Conservation (phyloP, 2,113 vertebrate genomes). For the Panthera uncia region DNA sequence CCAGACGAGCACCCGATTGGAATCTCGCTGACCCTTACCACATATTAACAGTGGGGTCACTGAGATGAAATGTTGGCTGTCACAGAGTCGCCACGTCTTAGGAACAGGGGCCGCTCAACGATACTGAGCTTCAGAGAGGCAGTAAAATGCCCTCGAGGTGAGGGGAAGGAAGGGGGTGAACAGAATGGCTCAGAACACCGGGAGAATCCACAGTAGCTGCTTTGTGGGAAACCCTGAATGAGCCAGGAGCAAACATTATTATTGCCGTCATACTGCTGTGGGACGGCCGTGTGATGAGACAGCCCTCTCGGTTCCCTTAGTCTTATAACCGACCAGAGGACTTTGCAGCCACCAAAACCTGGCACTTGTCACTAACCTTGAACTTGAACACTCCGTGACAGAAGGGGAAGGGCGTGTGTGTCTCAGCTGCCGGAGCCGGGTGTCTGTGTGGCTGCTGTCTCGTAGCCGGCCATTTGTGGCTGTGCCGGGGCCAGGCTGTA, state of each 20-base stretch:
- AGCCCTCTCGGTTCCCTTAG: background rate
- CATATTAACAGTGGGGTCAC: background rate
- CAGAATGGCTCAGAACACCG: background rate
- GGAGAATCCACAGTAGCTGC: background rate
- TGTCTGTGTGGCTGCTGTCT: background rate
- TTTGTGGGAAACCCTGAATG: background rate
- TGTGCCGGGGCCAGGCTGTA: background rate
- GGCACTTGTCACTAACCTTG: constrained; percentile 47
- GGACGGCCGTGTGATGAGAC: background rate
- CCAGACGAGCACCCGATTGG: background rate
- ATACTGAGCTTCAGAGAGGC: background rate
- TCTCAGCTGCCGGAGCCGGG: background rate
- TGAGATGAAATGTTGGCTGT: background rate
- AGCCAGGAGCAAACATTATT: background rate
- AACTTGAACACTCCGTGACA: constrained; percentile 58
- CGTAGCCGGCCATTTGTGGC: background rate
- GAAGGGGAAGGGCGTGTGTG: background rate
- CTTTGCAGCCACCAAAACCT: background rate
- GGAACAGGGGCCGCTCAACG: background rate
- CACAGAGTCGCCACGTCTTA: background rate
- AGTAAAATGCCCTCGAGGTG: background rate
- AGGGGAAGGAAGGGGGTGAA: background rate
- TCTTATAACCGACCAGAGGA: background rate
- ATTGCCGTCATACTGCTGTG: background rate
- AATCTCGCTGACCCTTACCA: background rate